Evolutionary conservation across 2,113 vertebrate genomes (phyloP).

Genomic region (Irena cyanogastra): DNA sequence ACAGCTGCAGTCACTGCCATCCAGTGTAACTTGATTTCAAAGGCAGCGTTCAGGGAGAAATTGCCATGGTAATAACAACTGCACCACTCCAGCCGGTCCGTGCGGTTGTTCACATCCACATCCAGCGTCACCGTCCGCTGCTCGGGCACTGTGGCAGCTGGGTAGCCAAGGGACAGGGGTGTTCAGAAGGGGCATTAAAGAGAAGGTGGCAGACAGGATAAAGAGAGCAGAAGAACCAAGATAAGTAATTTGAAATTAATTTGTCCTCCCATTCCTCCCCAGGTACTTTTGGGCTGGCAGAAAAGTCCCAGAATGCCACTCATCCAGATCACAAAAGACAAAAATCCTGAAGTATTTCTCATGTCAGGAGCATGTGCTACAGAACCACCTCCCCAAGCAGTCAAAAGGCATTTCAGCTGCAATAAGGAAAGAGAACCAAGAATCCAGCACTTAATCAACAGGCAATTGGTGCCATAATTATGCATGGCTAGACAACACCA

Average conservation of each 20-base stretch:
- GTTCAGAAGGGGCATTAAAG: background rate
- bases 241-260: background rate
- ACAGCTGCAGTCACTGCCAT: conserved; percentile 95
- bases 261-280: background rate
- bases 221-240: background rate
- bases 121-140: conserved; percentile 94
- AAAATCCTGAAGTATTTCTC: background rate
- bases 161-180: background rate
- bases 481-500: background rate
- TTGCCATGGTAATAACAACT: conserved; percentile 97
- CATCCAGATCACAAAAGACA: background rate
- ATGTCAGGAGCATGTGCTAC: background rate
- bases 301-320: conserved; percentile 7
- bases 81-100: conserved; percentile 92
- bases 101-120: conserved; percentile 94
- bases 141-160: conserved; percentile 92
- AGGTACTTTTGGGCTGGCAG: background rate
- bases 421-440: background rate
- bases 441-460: background rate
- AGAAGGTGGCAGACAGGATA: background rate
- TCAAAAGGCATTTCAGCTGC: background rate
- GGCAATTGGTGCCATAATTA: background rate
- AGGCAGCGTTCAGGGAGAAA: conserved; percentile 88
- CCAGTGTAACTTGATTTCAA: conserved; percentile 98
- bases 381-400: background rate